Conservation (phyloP, 2,888 invertebrate species). For the Trichopoda pennipes region DNA sequence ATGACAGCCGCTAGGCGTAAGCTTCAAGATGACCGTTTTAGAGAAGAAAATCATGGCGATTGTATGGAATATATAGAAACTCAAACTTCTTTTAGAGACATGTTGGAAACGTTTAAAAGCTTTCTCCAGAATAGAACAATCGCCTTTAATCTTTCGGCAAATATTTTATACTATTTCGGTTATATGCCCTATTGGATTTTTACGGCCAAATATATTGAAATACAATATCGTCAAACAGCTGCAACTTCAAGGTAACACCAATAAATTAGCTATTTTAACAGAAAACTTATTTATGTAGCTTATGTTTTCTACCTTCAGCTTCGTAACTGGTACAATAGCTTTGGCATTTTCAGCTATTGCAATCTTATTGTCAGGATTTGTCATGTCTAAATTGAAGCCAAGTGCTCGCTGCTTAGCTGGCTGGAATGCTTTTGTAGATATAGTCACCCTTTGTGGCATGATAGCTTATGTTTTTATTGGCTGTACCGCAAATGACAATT, state of each 20-base stretch:
- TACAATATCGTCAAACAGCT: constrained; percentile 88
- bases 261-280: too few species aligned
- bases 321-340: constrained; percentile 87
- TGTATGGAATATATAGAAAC: too few species aligned
- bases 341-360: constrained; percentile 86
- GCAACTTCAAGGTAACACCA: constrained; percentile 82
- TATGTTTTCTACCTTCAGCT: constrained; percentile 81
- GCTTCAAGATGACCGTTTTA: constrained; percentile 55
- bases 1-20: constrained; percentile 83
- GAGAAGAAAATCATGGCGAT: too few species aligned
- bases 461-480: constrained; percentile 85
- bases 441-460: constrained; percentile 84
- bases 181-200: constrained; percentile 90
- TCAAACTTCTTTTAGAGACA: constrained; percentile 81
- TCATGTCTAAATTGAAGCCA: constrained; percentile 85
- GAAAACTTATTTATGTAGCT: too few species aligned
- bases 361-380: constrained; percentile 84
- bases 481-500: constrained; percentile 84
- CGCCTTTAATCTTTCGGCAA: constrained; percentile 86
- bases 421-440: constrained; percentile 86
- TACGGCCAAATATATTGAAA: constrained; percentile 91
- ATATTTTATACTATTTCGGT: constrained; percentile 86
- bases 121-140: constrained; percentile 85
- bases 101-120: constrained; percentile 84
- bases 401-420: constrained; percentile 84